These are phyloP conservation scores for Caenorhabditis afra DNA, from an alignment of 2,888 invertebrate genomes.

Conservation along the genomic window DNA sequence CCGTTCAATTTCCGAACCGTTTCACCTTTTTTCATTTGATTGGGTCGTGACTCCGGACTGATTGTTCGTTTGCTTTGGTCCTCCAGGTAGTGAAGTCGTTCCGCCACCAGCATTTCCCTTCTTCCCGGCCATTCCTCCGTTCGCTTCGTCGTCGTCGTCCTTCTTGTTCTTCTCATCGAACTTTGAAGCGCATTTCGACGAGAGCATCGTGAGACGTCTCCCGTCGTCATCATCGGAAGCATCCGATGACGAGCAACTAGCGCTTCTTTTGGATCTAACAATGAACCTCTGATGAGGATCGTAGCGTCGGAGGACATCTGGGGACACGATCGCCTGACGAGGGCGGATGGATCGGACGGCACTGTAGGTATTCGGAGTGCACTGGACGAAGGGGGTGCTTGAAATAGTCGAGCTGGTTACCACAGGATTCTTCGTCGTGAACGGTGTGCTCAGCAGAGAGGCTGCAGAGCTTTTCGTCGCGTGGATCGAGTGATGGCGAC, in stretches of 20 bases:
- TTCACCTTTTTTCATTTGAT: slow-evolving; percentile 35
- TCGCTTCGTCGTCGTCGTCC: slow-evolving; percentile 59
- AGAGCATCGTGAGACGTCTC: slow-evolving; percentile 69
- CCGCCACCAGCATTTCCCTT: slow-evolving; percentile 24
- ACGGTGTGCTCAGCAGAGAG: slow-evolving; percentile 48
- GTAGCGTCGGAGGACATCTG: slow-evolving; percentile 76
- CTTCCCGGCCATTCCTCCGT: slow-evolving; percentile 35
- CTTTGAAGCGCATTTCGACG: slow-evolving; percentile 53
- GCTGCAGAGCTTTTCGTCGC: slow-evolving; percentile 63
- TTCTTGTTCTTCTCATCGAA: slow-evolving; percentile 48
- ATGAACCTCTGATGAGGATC: slow-evolving; percentile 75
- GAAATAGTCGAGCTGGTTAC: slow-evolving; percentile 41
- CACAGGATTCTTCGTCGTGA: slow-evolving; percentile 52
- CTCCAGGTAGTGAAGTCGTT: neutral
- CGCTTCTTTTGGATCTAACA: slow-evolving; percentile 66
- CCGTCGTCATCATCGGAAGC: slow-evolving; percentile 87
- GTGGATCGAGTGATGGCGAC: slow-evolving; percentile 61
- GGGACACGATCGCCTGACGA: slow-evolving; percentile 77
- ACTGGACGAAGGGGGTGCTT: slow-evolving; percentile 16
- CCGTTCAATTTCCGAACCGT: neutral
- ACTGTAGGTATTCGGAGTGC: slow-evolving; percentile 65
- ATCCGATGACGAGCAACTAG: slow-evolving; percentile 93
- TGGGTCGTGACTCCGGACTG: slow-evolving; percentile 21
- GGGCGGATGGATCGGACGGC: slow-evolving; percentile 77
- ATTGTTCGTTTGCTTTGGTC: slow-evolving; percentile 15